These are phyloP conservation scores for Urocolius indicus DNA, from an alignment of 2,113 vertebrate genomes.

Conservation along the genomic window DNA sequence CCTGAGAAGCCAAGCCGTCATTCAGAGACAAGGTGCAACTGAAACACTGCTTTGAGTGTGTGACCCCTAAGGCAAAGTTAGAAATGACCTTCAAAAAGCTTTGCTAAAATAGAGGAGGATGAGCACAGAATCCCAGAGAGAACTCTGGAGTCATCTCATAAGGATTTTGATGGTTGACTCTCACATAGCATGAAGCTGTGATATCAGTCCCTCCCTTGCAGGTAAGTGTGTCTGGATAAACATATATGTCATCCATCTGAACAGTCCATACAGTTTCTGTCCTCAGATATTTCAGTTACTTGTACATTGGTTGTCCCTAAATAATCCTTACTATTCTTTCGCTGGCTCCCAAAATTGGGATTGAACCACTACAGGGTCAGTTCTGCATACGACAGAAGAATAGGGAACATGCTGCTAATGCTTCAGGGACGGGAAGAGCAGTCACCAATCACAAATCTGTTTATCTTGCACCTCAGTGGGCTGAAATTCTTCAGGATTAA, in stretches of 20 bases:
- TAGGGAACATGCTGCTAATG: not conserved
- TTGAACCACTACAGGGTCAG: not conserved
- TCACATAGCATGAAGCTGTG: not conserved
- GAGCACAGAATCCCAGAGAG: not conserved
- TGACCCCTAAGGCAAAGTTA: not conserved
- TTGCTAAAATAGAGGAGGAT: not conserved
- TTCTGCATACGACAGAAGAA: not conserved
- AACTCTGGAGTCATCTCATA: not conserved
- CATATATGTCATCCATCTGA: accelerated
- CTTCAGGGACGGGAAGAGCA: not conserved
- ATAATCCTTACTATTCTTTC: not conserved
- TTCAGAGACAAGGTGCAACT: conserved; percentile 3
- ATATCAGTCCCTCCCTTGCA: not conserved
- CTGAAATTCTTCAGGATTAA: not conserved
- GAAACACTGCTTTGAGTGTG: conserved; percentile 27
- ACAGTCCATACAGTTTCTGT: not conserved
- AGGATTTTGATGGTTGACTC: not conserved
- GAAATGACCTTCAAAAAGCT: conserved; percentile 27
- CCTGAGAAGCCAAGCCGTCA: conserved; percentile 12
- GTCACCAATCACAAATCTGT: not conserved
- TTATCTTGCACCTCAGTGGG: not conserved
- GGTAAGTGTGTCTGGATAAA: not conserved
- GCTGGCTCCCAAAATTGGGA: not conserved
- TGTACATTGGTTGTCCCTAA: accelerated
- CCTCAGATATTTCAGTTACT: not conserved